Base-by-base conservation (phyloP, 2,888 invertebrate species). In the Oasisia sp. region DNA sequence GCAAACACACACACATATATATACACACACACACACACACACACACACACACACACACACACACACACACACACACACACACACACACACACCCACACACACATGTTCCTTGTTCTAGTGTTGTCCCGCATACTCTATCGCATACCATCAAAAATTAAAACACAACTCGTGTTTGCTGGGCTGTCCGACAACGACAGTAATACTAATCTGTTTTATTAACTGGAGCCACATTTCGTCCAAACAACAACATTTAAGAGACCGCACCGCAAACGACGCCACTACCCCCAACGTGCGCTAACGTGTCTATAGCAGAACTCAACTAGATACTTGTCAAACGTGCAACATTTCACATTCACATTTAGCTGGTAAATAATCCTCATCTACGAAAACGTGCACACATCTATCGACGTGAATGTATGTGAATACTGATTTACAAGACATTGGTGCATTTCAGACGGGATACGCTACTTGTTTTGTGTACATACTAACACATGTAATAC, bases 271-370 rank as follows among this genome's bases (percentile, higher is more conserved):
- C 27, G 74, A 74, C 27, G 74, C 74, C 74, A 74, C n/a, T 74
- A 74, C 74, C 12, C 74, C 74, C 27, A 74, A 74, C 74, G 74
- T n/a, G 74, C 74, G 74, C 27, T 14, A 74, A 27, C 74, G 74
- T 74, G 27, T 74, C n/a, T 74, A n/a, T n/a, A 74, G 27, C 74
- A 74, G 74, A 74, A 74, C 74, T 74, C 74, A 74, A 74, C 74
- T 74, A 74, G 74, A 19, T n/a, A 74, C n/a, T 14, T 74, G 27
- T 74, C n/a, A 74, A 74, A 74, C 74, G 74, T 74, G 74, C 74
- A 19, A 27, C 74, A 74, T 74, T 74, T 74, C 74, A 74, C 74
- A 74, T 50, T 27, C 27, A 74, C 74, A 7, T 19, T 27, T 74
- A 19, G 0, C 50, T 50, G 27, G 27, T 74, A 74, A 74, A 19